Evolutionary conservation across 2,113 vertebrate genomes (phyloP).

Genomic region (Neodon shergylaensis): DNA sequence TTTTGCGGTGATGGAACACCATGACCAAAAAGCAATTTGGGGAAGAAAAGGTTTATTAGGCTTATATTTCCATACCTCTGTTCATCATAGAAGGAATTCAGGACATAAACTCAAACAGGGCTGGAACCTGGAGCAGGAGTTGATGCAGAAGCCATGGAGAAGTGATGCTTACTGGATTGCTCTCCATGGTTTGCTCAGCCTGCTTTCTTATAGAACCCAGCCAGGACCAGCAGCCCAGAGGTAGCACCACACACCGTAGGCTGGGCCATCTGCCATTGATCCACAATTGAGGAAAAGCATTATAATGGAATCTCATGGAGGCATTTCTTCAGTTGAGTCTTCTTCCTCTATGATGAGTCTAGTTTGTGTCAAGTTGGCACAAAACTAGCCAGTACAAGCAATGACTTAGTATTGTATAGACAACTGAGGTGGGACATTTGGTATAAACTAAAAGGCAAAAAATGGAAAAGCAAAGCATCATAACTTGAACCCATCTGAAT

Average conservation of each 20-base stretch:
- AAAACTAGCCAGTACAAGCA: background rate
- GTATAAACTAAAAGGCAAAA: background rate
- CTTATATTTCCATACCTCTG: background rate
- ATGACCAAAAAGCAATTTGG: background rate
- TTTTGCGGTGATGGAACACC: background rate
- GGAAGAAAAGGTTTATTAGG: background rate
- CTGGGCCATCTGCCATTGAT: background rate
- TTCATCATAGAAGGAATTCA: background rate
- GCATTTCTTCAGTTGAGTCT: background rate
- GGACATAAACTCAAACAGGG: background rate
- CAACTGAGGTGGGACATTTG: background rate
- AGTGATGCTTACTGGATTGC: background rate
- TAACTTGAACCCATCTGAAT: background rate
- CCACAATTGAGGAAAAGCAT: background rate
- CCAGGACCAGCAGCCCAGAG: background rate
- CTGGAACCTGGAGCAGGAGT: background rate
- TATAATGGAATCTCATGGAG: background rate
- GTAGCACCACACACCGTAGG: background rate
- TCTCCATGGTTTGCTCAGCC: background rate
- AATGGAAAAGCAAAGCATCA: background rate
- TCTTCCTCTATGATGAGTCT: background rate
- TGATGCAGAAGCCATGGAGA: background rate
- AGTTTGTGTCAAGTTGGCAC: background rate
- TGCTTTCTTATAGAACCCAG: background rate
- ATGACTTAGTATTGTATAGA: conserved; percentile 34